These are phyloP conservation scores for Sander lucioperca DNA, from an alignment of 2,113 vertebrate species.

Conservation along the genomic window DNA sequence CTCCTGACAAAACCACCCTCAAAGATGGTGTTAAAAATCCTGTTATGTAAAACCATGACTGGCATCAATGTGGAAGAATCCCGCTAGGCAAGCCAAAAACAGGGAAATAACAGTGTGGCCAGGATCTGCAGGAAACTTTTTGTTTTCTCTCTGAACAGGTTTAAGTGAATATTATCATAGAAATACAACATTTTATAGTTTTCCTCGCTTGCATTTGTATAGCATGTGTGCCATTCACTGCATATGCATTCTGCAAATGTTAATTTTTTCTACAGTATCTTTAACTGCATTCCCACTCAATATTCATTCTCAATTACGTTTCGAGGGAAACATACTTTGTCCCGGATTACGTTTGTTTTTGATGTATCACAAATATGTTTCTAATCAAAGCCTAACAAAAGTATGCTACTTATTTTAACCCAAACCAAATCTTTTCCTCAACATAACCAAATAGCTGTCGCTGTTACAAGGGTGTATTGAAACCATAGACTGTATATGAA, in stretches of 20 bases:
- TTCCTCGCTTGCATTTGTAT: neutral
- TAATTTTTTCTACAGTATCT: neutral
- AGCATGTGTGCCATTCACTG: neutral
- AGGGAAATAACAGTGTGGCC: neutral
- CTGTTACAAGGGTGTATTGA: no score
- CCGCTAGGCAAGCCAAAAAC: neutral
- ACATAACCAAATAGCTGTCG: no score
- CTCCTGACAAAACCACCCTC: neutral
- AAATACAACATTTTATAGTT: neutral
- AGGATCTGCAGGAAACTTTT: neutral
- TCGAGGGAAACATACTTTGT: no score
- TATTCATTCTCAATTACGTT: neutral
- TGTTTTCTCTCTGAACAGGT: neutral
- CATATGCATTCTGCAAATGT: neutral
- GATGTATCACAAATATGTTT: no score
- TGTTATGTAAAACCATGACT: slow-evolving; percentile 36
- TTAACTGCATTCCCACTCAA: neutral
- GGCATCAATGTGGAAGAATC: slow-evolving; percentile 13
- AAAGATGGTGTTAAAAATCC: slow-evolving; percentile 51
- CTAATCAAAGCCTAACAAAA: no score
- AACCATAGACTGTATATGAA: no score
- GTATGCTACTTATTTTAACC: no score
- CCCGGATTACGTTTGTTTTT: no score
- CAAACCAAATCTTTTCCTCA: no score
- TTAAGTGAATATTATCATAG: neutral